Evolutionary conservation across 2,888 invertebrate genomes (phyloP).

Genomic region (Digitonthophagus gazella): DNA sequence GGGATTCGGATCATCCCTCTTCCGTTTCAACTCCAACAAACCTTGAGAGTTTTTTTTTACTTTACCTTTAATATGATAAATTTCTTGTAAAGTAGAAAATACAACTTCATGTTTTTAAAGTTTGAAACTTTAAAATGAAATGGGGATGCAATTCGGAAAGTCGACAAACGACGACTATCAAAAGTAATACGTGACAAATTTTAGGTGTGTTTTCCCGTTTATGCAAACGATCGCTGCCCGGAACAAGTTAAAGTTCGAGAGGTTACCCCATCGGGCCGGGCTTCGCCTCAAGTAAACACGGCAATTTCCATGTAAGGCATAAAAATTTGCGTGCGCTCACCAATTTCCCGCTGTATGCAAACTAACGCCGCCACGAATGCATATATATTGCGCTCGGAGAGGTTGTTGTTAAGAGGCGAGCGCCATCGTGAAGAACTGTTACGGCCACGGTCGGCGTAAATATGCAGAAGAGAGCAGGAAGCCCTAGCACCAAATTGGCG

Average conservation of each 20-base stretch:
- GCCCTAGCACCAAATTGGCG: constrained; percentile 19
- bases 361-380: background rate
- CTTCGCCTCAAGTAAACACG: background rate
- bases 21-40: background rate
- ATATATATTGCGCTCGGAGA: background rate
- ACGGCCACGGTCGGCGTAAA: background rate
- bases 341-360: background rate
- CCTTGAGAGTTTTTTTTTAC: background rate
- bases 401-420: background rate
- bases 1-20: constrained; percentile 20
- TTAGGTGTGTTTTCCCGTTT: background rate
- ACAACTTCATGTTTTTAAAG: background rate
- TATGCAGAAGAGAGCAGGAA: background rate
- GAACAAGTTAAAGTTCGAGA: background rate
- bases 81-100: too few species aligned
- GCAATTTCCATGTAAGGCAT: background rate
- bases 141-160: background rate
- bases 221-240: background rate
- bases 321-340: background rate
- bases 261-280: background rate
- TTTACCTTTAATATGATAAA: too few species aligned
- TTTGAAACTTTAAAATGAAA: background rate
- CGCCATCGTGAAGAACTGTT: background rate
- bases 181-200: background rate
- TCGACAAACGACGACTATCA: background rate